A percentile compares a stretch with the other conserved stretches of the same genome.
Evolutionary conservation across 2,113 vertebrate genomes (phyloP).

Genomic region (Elaphurus davidianus): DNA sequence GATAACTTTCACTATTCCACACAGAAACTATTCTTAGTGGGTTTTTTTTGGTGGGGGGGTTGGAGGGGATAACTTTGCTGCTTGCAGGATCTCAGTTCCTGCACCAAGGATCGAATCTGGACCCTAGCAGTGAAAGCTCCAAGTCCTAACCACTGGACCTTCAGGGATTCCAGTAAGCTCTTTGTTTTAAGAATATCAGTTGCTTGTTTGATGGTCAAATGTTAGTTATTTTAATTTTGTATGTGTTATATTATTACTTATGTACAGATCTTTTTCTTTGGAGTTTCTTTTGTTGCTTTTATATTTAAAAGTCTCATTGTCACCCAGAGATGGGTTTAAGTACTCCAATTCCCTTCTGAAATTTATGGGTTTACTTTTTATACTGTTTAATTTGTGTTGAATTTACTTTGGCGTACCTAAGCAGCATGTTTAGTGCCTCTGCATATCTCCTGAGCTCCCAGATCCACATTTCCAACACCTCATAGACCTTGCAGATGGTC

Average conservation of each 20-base stretch:
- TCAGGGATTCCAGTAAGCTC: not conserved
- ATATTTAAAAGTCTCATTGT: not conserved
- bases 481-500: not conserved
- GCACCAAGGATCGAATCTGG: not conserved
- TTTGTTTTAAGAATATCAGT: constrained; percentile 28
- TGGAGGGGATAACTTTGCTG: not conserved
- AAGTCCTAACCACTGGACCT: not conserved
- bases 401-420: not conserved
- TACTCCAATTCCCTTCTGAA: not conserved
- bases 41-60: not conserved
- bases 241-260: not conserved
- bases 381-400: not conserved
- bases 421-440: not conserved
- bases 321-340: not conserved
- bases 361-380: constrained; percentile 14
- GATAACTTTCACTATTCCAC: not conserved
- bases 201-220: constrained; percentile 1
- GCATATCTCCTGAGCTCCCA: not conserved
- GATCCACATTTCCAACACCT: not conserved
- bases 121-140: not conserved
- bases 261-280: not conserved
- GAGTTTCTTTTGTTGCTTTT: not conserved
- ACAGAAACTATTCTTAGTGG: not conserved
- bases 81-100: not conserved
- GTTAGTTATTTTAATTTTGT: constrained; percentile 26